Percentiles rank a stretch among this genome's conserved stretches.
These are phyloP conservation scores for Melanocharis versteri DNA, from an alignment of 2,113 vertebrate species.

Conservation along the genomic window DNA sequence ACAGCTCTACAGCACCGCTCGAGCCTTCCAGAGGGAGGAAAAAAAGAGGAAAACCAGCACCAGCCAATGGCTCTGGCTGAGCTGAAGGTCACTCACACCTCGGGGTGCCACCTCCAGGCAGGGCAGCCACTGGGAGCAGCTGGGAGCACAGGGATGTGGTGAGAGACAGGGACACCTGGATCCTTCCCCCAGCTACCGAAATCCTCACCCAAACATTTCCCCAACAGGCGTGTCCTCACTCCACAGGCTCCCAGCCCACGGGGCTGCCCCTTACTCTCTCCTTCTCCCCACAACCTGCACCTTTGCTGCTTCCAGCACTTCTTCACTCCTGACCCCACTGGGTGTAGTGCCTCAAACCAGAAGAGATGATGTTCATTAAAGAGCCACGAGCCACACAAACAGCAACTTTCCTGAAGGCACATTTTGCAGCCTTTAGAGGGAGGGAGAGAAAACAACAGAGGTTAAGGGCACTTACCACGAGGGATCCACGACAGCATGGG, in stretches of 20 bases:
- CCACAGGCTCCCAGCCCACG: not conserved
- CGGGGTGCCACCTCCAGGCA: accelerated
- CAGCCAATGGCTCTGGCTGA: not conserved
- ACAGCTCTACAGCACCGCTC: not conserved
- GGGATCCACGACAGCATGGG: not conserved
- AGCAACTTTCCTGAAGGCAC: not conserved
- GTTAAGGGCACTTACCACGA: conserved; percentile 48
- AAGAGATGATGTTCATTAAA: not conserved
- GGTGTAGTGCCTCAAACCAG: not conserved
- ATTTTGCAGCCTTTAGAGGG: not conserved
- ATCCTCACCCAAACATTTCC: not conserved
- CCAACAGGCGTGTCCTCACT: accelerated
- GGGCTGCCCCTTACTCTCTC: not conserved
- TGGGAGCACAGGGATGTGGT: not conserved
- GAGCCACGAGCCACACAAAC: not conserved
- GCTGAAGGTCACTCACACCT: not conserved
- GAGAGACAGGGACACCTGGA: not conserved
- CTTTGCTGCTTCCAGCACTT: not conserved
- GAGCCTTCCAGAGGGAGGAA: not conserved
- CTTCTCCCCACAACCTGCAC: not conserved
- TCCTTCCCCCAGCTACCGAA: accelerated
- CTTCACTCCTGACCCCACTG: not conserved
- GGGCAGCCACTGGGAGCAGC: not conserved
- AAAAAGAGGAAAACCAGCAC: not conserved
- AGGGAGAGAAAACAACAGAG: not conserved